Conservation (phyloP, 2,797 vertebrate species). For the Chelon auratus region DNA sequence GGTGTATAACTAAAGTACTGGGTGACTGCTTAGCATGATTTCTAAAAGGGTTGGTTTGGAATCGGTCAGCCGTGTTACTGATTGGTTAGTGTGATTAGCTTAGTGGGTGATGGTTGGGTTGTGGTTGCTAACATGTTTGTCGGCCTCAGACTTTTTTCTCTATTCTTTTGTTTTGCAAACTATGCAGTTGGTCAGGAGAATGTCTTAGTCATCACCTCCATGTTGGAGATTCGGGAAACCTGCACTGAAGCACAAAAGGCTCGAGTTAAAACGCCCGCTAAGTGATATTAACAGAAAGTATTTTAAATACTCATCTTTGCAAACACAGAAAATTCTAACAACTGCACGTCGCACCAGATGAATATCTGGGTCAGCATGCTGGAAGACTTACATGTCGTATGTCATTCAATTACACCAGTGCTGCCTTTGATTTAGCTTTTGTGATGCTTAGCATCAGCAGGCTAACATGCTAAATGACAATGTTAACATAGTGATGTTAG, state of each 20-base stretch:
- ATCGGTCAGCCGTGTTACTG: not conserved
- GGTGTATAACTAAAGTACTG: conserved; percentile 5
- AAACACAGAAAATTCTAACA: conserved; percentile 21
- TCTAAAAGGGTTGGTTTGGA: conserved; percentile 9
- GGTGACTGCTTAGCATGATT: conserved; percentile 5
- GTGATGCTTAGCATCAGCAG: not conserved
- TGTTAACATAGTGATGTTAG: not conserved
- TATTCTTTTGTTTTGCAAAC: not conserved
- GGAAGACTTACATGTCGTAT: conserved; percentile 35
- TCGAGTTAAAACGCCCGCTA: not conserved
- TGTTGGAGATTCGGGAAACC: conserved; percentile 9
- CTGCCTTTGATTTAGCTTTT: conserved; percentile 19
- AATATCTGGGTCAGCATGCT: conserved; percentile 48
- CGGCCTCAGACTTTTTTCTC: not conserved
- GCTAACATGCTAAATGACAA: not conserved
- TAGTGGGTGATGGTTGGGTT: not conserved
- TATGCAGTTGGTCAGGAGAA: not conserved
- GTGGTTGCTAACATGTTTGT: not conserved
- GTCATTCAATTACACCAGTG: conserved; percentile 27
- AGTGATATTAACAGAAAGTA: conserved; percentile 14
- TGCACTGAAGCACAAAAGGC: not conserved
- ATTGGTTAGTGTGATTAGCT: not conserved
- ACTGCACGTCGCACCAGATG: conserved; percentile 25
- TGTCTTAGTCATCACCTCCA: not conserved
- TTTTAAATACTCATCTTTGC: conserved; percentile 30